These are phyloP conservation scores for Cyprinodon diabolis DNA, from an alignment of 2,797 vertebrate genomes.

Conservation along the genomic window DNA sequence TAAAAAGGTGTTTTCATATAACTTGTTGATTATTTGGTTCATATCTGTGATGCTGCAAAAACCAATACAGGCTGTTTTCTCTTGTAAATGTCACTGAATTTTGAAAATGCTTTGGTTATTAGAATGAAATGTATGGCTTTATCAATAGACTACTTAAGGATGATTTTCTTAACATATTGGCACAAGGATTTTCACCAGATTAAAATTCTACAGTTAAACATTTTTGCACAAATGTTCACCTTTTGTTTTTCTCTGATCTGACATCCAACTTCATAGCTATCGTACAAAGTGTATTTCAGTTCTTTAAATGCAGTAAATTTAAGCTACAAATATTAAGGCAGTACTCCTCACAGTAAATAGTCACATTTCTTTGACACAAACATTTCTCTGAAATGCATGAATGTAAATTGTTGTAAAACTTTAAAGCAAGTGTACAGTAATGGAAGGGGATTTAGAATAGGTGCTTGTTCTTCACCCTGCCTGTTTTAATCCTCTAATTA, in stretches of 20 bases:
- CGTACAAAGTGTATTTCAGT: constrained; percentile 11
- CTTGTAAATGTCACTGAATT: no score
- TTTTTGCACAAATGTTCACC: no score
- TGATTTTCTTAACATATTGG: no score
- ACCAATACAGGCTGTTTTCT: no score
- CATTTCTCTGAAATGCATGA: background rate
- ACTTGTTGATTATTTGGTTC: background rate
- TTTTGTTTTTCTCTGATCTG: constrained; percentile 6
- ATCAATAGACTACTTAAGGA: no score
- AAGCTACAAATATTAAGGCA: background rate
- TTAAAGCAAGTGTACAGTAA: constrained; percentile 10
- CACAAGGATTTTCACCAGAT: no score
- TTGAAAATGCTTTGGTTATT: no score
- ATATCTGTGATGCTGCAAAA: no score
- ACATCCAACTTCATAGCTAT: constrained; percentile 16
- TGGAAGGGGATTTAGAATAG: constrained; percentile 25
- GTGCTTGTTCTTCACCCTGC: constrained; percentile 49
- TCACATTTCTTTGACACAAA: background rate
- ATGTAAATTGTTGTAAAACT: constrained; percentile 8
- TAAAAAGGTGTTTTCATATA: background rate
- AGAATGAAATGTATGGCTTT: no score
- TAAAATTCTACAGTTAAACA: no score
- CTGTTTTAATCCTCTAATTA: constrained; percentile 81
- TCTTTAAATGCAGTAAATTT: constrained; percentile 6
- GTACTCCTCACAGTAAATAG: background rate